Percentiles rank a stretch among this genome's conserved stretches.
Evolutionary conservation across 2,888 invertebrate species (phyloP).

Genomic region (Diplolepis rosae): DNA sequence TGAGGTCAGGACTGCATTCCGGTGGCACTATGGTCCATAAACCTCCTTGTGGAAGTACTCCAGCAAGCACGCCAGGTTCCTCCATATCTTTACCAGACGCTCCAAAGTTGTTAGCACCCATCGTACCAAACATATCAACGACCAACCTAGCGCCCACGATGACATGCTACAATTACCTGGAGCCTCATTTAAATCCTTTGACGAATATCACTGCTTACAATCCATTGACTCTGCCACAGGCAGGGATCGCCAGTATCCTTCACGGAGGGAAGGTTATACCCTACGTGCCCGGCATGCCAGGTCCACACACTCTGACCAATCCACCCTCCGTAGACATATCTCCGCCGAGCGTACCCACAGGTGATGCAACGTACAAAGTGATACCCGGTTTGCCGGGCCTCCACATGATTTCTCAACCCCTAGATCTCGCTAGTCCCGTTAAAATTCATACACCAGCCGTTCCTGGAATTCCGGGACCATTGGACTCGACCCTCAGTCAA

Average conservation of each 20-base stretch:
- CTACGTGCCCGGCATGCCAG: conserved; percentile 91
- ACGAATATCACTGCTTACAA: conserved; percentile 83
- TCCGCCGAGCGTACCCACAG: conserved; percentile 52
- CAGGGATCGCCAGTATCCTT: conserved; percentile 79
- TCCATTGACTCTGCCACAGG: conserved; percentile 79
- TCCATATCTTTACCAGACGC: conserved; percentile 73
- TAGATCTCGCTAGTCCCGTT: conserved; percentile 66
- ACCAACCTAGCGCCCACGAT: conserved; percentile 75
- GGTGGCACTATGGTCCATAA: conserved; percentile 86
- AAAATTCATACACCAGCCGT: conserved; percentile 51
- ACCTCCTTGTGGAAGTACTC: conserved; percentile 70
- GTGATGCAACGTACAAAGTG: conserved; percentile 61
- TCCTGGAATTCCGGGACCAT: conserved; percentile 57
- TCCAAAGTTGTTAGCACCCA: conserved; percentile 77
- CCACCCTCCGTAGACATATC: conserved; percentile 70
- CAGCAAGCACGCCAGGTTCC: conserved; percentile 57
- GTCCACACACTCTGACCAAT: conserved; percentile 79
- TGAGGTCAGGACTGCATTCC: conserved; percentile 87
- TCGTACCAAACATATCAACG: conserved; percentile 76
- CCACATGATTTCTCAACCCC: conserved; percentile 62
- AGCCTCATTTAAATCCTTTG: conserved; percentile 76
- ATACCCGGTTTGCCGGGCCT: conserved; percentile 65
- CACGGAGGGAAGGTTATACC: conserved; percentile 86
- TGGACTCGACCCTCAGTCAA: conserved; percentile 44
- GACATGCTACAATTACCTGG: conserved; percentile 67